These are phyloP conservation scores for Portevinia maculata DNA, from an alignment of 2,888 invertebrate genomes.

Conservation along the genomic window DNA sequence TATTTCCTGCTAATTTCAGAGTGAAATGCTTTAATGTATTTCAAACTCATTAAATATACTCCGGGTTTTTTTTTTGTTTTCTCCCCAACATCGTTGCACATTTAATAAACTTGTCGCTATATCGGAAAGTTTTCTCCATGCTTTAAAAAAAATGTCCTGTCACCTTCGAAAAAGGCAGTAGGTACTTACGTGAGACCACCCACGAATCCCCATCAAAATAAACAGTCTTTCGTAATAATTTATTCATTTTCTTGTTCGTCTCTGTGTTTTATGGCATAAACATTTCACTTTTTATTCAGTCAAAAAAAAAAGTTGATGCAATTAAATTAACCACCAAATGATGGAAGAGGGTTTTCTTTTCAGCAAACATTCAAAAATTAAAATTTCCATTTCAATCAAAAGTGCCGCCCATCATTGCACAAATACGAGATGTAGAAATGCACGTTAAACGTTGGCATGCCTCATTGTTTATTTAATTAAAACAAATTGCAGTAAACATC, in stretches of 20 bases:
- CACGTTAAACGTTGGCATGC: constrained; percentile 24
- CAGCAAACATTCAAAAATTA: constrained; percentile 4
- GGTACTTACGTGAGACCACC: constrained; percentile 13
- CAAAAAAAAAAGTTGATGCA: constrained; percentile 13
- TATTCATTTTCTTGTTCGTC: constrained; percentile 25
- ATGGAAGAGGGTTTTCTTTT: constrained; percentile 6
- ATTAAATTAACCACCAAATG: constrained; percentile 28
- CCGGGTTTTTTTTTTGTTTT: too few species aligned
- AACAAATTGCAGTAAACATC: constrained; percentile 20
- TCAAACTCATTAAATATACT: too few species aligned
- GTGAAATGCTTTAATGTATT: too few species aligned
- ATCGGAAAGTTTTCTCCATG: constrained; percentile 28
- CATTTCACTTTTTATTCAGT: constrained; percentile 17
- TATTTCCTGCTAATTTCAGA: too few species aligned
- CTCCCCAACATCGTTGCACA: constrained; percentile 5
- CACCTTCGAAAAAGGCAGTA: constrained; percentile 8
- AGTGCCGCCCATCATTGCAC: constrained; percentile 40
- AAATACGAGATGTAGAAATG: constrained; percentile 21
- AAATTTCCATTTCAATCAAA: constrained; percentile 11
- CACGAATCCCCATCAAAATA: not conserved
- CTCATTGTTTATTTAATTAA: constrained; percentile 36
- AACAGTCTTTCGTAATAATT: constrained; percentile 20
- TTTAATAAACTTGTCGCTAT: not conserved
- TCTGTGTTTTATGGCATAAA: constrained; percentile 2
- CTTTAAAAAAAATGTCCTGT: constrained; percentile 20